Conservation (phyloP, 2,888 invertebrate genomes). For the Pycnomerus fuliginosus region DNA sequence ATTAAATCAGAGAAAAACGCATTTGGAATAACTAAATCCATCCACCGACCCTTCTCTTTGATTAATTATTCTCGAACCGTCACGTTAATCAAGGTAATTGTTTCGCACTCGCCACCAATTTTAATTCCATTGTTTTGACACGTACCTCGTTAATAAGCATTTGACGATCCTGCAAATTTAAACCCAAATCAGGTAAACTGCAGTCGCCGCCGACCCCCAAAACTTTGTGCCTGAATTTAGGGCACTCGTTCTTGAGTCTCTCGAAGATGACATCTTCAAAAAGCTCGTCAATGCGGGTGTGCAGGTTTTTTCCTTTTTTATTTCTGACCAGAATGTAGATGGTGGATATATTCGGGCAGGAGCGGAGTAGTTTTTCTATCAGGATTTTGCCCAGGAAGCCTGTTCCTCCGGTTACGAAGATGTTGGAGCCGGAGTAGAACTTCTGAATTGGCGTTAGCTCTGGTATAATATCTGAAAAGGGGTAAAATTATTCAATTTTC, state of each 20-base stretch:
- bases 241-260: constrained; percentile 57
- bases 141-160: constrained; percentile 55
- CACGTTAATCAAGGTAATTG: neutral
- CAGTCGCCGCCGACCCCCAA: constrained; percentile 61
- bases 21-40: too few relatives aligned
- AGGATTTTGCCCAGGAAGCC: constrained; percentile 60
- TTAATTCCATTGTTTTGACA: neutral
- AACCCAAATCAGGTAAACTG: constrained; percentile 60
- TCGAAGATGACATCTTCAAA: constrained; percentile 67
- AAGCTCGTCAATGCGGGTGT: constrained; percentile 65
- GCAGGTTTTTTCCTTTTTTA: constrained; percentile 64
- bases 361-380: constrained; percentile 61
- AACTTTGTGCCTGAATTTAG: constrained; percentile 63
- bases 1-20: too few relatives aligned
- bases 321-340: constrained; percentile 59
- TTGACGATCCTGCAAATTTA: constrained; percentile 59
- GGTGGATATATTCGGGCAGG: constrained; percentile 56
- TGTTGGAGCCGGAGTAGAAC: constrained; percentile 45
- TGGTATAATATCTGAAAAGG: too few relatives aligned
- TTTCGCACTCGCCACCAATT: neutral
- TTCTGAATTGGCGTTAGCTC: constrained; percentile 39
- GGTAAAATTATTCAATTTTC: too few relatives aligned
- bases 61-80: neutral
- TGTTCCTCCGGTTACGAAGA: constrained; percentile 55
- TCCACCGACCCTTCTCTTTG: too few relatives aligned